These are phyloP conservation scores for Ceramica pisi DNA, from an alignment of 2,888 invertebrate genomes.

Conservation along the genomic window DNA sequence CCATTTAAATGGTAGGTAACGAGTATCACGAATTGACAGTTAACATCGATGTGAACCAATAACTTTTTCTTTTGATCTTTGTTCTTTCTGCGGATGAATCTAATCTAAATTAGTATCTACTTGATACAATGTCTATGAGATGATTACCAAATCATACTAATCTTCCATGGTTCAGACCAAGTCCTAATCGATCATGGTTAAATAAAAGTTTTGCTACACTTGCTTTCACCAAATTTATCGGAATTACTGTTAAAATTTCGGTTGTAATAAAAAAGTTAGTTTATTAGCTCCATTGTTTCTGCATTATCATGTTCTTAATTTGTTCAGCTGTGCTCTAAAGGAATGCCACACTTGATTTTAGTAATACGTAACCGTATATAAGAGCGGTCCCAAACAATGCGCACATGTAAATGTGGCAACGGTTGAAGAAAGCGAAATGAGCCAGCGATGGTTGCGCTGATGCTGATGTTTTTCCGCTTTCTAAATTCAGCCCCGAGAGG, in stretches of 20 bases:
- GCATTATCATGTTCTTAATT: constrained; percentile 22
- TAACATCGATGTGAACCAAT: constrained; percentile 31
- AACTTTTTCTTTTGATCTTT: constrained; percentile 39
- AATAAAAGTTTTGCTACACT: constrained; percentile 40
- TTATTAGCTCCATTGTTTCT: constrained; percentile 24
- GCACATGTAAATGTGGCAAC: constrained; percentile 80
- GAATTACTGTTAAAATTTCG: constrained; percentile 14
- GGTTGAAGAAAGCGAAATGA: constrained; percentile 84
- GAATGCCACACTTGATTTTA: constrained; percentile 44
- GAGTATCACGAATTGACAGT: constrained; percentile 38
- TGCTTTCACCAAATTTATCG: constrained; percentile 51
- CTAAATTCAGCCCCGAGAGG: constrained; percentile 79
- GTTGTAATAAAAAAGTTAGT: constrained; percentile 15
- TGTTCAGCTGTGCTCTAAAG: constrained; percentile 14
- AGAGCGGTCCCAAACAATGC: constrained; percentile 69
- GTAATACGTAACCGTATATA: constrained; percentile 60
- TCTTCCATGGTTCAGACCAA: constrained; percentile 36
- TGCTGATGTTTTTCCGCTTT: constrained; percentile 88
- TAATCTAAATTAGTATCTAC: constrained; percentile 36
- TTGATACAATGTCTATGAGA: constrained; percentile 19
- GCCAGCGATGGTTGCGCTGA: constrained; percentile 77
- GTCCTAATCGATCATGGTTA: constrained; percentile 46
- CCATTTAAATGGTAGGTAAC: constrained; percentile 23
- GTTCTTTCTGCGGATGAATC: constrained; percentile 18
- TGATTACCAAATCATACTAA: constrained; percentile 38